Base-by-base conservation (phyloP, 2,888 invertebrate genomes). In the Lepidochrysops patricia region DNA sequence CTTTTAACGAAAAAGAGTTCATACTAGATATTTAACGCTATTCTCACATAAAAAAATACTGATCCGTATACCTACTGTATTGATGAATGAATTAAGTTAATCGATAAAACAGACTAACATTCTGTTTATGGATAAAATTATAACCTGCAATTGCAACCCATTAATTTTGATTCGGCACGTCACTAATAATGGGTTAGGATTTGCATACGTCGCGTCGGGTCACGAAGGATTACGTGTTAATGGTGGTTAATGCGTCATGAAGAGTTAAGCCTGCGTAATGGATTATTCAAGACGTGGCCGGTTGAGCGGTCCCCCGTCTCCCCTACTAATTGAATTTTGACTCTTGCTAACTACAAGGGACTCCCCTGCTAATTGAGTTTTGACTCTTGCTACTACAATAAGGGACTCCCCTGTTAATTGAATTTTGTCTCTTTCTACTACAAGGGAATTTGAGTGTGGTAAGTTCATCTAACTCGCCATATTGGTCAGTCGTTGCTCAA, bases 221-320 rank as follows among this genome's bases (percentile, higher is more conserved):
- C 79, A 79, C 74, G 75, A 82, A 74, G 78, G 80, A 82, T 83
- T 79, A 81, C 71, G 80, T 80, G 84, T 77, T 84, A 83, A 84
- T 84, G 79, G 78, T 77, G 71, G 79, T 79, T 82, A 81, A 81
- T 80, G 79, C 76, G 75, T 77, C 75, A 76, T 74, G 77, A 78
- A 75, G 81, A 82, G 82, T 80, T 77, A 76, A 78, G 77, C 76
- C 75, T 76, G 70, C 70, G 74, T 79, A 79, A 82, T 80, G 76
- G 79, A 80, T 80, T 79, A 80, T 77, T 76, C 76, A 77, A 78
- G 79, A 77, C 75, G 74, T 72, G 74, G 68, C 76, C 77, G n/a
- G n/a, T n/a, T 76, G 77, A 77, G 72, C 70, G 79, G 70, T 74
- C 73, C 70, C 68, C 59, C 61, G 66, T 57, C 62, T 66, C 63